phyloP scores from a whole-genome alignment of 2,888 invertebrate species.

The Nomada goodeniana region DNA sequence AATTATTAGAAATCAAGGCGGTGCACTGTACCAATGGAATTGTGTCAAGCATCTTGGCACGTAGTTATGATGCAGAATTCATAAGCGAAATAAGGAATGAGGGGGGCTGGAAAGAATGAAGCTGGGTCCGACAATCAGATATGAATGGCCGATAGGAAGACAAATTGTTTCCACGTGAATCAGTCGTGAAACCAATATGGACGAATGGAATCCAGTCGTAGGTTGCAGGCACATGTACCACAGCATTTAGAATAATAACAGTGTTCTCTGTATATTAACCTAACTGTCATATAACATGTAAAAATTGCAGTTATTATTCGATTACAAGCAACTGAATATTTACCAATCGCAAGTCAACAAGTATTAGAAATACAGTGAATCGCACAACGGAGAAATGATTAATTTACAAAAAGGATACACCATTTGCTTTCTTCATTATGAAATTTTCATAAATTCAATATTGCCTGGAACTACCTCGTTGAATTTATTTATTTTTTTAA shows the following conservation, averaged over 20 bases:
- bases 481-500: too few relatives aligned
- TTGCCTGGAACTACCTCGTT: too few relatives aligned
- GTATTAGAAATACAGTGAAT: not conserved
- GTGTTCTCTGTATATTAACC: not conserved
- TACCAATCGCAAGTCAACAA: not conserved
- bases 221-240: not conserved
- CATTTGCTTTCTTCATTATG: too few relatives aligned
- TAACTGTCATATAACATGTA: not conserved
- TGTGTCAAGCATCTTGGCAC: conserved; percentile 3
- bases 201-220: conserved; percentile 20
- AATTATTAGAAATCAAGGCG: conserved; percentile 3
- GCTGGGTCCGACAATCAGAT: conserved; percentile 15
- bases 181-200: conserved; percentile 17
- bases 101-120: not conserved
- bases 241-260: conserved; percentile 1
- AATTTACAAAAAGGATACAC: too few relatives aligned
- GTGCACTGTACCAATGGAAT: not conserved
- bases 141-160: conserved; percentile 20
- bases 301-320: too few relatives aligned
- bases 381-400: too few relatives aligned
- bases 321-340: too few relatives aligned
- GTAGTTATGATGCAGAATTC: conserved; percentile 15
- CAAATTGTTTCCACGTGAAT: conserved; percentile 30
- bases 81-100: not conserved
- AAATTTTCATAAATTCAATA: too few relatives aligned